phyloP scores from a whole-genome alignment of 2,888 invertebrate genomes.

The Drosophila testacea region DNA sequence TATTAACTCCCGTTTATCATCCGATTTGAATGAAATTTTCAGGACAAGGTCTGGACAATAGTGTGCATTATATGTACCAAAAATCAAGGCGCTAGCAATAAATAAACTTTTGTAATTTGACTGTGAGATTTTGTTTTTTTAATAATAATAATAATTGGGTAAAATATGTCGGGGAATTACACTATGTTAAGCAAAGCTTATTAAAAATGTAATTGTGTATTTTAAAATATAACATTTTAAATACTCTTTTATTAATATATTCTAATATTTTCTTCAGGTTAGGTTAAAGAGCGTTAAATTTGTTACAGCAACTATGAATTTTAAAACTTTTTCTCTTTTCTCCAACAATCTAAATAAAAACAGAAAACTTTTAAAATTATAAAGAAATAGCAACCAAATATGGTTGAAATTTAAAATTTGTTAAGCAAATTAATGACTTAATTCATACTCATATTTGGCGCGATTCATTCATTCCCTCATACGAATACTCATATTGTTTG shows the following conservation, averaged over 20 bases:
- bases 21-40: no score
- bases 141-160: not conserved
- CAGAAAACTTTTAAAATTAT: not conserved
- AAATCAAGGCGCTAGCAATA: no score
- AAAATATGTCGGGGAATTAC: slow-evolving; percentile 32
- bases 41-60: no score
- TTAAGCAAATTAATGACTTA: slow-evolving; percentile 14
- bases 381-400: slow-evolving; percentile 25
- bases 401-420: slow-evolving; percentile 15
- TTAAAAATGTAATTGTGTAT: not conserved
- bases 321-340: not conserved
- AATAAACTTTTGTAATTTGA: no score
- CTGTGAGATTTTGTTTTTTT: no score
- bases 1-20: no score
- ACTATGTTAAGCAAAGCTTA: not conserved
- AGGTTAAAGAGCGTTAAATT: no score
- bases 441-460: slow-evolving; percentile 43
- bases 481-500: slow-evolving; percentile 18
- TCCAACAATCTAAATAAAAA: not conserved
- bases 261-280: not conserved
- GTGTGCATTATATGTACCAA: no score
- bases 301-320: no score
- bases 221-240: not conserved
- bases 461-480: slow-evolving; percentile 37
- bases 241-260: not conserved